Evolutionary conservation across 1,140 invertebrate species (phyloP).

Genomic region (Spodoptera litura): DNA sequence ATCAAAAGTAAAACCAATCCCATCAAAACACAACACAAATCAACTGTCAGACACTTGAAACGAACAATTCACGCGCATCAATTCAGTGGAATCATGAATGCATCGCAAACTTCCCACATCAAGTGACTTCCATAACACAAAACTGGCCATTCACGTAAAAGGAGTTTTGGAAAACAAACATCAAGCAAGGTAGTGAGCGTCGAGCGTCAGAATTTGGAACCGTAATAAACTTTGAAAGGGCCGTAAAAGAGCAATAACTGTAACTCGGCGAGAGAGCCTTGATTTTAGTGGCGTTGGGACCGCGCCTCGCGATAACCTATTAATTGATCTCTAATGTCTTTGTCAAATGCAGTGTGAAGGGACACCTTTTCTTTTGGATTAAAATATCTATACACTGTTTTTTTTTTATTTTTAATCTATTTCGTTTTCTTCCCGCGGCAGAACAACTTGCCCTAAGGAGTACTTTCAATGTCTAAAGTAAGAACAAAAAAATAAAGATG

Average conservation of each 20-base stretch:
- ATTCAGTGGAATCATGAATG: constrained; percentile 2
- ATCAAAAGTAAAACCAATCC: too few species aligned
- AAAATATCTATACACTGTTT: too few species aligned
- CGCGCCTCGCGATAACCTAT: constrained; percentile 74
- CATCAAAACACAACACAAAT: not conserved
- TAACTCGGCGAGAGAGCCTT: constrained; percentile 74
- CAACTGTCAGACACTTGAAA: not conserved
- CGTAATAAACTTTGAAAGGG: constrained; percentile 85
- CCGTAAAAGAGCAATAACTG: constrained; percentile 85
- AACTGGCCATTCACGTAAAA: constrained; percentile 48
- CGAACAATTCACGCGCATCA: not conserved
- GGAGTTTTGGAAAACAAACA: constrained; percentile 72
- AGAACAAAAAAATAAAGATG: too few species aligned
- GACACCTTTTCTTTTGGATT: not conserved
- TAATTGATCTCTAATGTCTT: constrained; percentile 77
- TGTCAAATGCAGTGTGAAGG: constrained; percentile 16
- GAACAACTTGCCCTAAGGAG: too few species aligned
- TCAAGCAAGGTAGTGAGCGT: constrained; percentile 55
- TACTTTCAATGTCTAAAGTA: too few species aligned
- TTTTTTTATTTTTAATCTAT: too few species aligned
- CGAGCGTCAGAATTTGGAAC: constrained; percentile 77
- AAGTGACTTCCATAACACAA: constrained; percentile 32
- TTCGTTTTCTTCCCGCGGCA: too few species aligned
- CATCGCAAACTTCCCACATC: constrained; percentile 30
- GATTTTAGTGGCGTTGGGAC: constrained; percentile 80